These are phyloP conservation scores for Mustela nigripes DNA, from an alignment of 2,113 vertebrate species.

Conservation along the genomic window DNA sequence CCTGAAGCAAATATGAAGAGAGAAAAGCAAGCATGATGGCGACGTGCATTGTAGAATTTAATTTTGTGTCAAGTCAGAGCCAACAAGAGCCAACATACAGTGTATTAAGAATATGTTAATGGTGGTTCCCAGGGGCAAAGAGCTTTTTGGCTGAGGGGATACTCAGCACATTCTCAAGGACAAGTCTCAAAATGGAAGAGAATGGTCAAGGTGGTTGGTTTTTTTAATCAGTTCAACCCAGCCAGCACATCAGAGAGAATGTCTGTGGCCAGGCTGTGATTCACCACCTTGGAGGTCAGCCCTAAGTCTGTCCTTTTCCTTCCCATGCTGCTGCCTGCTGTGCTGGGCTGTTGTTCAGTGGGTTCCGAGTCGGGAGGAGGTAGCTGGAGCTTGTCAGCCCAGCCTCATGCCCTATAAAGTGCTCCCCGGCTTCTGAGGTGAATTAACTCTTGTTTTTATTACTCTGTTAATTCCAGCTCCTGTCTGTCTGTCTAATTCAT, in stretches of 20 bases:
- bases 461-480: conserved; percentile 39
- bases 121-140: not conserved
- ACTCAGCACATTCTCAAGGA: not conserved
- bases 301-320: not conserved
- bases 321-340: not conserved
- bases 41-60: not conserved
- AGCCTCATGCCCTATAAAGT: not conserved
- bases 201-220: not conserved
- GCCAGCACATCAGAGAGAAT: too few relatives aligned
- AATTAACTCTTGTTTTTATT: conserved; percentile 65
- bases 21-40: not conserved
- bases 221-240: not conserved
- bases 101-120: not conserved
- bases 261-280: not conserved
- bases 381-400: not conserved
- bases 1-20: not conserved
- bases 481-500: conserved; percentile 60
- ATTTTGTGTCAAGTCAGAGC: not conserved
- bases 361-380: not conserved
- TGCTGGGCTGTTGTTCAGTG: not conserved
- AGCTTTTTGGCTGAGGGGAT: not conserved
- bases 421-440: conserved; percentile 56
- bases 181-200: not conserved
- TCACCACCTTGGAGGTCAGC: not conserved
- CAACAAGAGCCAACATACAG: not conserved